These are phyloP conservation scores for Zoanthus solanderi DNA, from an alignment of 92 coral and sea anemone species.

Conservation along the genomic window DNA sequence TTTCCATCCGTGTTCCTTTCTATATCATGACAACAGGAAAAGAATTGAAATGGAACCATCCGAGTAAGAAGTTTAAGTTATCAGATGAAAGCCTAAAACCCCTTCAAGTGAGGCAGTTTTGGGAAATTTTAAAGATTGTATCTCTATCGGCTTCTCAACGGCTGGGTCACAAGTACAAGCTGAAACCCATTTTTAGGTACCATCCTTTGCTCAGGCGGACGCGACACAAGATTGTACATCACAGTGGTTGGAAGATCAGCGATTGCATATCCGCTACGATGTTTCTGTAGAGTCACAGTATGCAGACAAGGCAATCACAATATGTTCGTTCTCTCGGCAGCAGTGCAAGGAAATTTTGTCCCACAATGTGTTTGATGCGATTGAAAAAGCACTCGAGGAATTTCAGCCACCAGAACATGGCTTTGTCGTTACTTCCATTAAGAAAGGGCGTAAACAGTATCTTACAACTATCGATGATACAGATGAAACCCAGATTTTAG, in stretches of 20 bases:
- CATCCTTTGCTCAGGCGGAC: neutral
- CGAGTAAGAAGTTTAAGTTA: neutral
- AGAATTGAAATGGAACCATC: neutral
- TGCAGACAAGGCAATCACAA: constrained; percentile 19
- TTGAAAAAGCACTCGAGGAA: constrained; percentile 9
- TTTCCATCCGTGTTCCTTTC: constrained; percentile 19
- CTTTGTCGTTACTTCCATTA: constrained; percentile 32
- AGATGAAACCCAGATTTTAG: neutral
- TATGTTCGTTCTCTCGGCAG: constrained; percentile 44
- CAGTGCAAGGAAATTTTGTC: constrained; percentile 40
- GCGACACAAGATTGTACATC: neutral
- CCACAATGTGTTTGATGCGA: constrained; percentile 2
- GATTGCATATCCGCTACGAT: constrained; percentile 33
- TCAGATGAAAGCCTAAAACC: too few relatives aligned
- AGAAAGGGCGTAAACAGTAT: constrained; percentile 42
- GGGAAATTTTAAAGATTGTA: too few relatives aligned
- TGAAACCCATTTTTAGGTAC: neutral
- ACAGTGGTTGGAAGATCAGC: constrained; percentile 21
- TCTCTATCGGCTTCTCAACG: too few relatives aligned
- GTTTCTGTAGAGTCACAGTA: constrained; percentile 8
- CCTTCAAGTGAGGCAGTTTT: too few relatives aligned
- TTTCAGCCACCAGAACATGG: constrained; percentile 47
- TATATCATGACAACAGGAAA: constrained; percentile 19
- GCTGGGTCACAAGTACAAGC: too few relatives aligned
- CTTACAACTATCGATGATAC: constrained; percentile 25